Evolutionary conservation across 2,113 vertebrate species (phyloP).

Genomic region (Papio anubis): DNA sequence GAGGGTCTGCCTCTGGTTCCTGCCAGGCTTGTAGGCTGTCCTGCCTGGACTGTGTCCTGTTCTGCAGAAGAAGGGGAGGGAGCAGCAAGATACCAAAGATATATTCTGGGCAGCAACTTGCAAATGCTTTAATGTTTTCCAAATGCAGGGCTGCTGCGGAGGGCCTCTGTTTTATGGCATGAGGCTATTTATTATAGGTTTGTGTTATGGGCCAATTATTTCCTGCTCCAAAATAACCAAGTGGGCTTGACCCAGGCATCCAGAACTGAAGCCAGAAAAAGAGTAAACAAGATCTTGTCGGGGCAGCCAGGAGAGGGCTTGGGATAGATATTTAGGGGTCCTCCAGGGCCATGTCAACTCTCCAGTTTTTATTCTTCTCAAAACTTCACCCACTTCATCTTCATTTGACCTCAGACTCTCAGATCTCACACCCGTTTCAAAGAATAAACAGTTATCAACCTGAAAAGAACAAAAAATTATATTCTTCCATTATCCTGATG

Average conservation of each 20-base stretch:
- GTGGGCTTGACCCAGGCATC: slow-evolving; percentile 56
- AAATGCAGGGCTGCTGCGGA: slow-evolving; percentile 18
- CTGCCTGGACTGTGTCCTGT: neutral
- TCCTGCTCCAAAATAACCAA: slow-evolving; percentile 74
- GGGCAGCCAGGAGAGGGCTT: neutral
- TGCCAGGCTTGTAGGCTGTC: neutral
- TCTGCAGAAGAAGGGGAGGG: neutral
- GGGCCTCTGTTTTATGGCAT: slow-evolving; percentile 46
- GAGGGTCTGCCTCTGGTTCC: neutral
- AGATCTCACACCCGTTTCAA: neutral
- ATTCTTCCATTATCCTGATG: neutral
- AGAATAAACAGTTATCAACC: neutral
- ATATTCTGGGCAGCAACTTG: slow-evolving; percentile 48
- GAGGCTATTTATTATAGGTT: slow-evolving; percentile 69
- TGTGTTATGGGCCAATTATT: slow-evolving; percentile 72
- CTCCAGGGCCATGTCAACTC: neutral
- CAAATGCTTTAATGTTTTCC: slow-evolving; percentile 59
- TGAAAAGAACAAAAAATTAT: neutral
- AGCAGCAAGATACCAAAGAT: slow-evolving; percentile 40
- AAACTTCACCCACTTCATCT: neutral
- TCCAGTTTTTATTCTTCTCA: neutral
- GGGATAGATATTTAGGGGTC: neutral
- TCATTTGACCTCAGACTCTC: neutral
- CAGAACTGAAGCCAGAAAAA: slow-evolving; percentile 59
- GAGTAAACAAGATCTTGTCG: slow-evolving; percentile 9